Evolutionary conservation across 2,888 invertebrate species (phyloP), one percentile per base, ranked within the genome.

Genomic region (Dicyrtomina minuta): DNA sequence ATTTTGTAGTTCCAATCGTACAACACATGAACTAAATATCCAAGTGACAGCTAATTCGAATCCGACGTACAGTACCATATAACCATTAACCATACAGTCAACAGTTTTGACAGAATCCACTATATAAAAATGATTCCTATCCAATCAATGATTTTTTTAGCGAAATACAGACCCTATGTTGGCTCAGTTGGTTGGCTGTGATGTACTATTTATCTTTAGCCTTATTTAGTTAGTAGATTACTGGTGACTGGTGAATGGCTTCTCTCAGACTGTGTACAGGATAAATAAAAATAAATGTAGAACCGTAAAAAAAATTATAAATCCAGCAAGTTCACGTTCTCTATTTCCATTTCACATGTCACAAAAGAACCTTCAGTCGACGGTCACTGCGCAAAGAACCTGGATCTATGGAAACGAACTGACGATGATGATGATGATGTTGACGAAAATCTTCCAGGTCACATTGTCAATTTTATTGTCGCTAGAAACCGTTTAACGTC

Each of bases 381-480:
- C 15, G 26, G 55, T 55, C 55, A 55, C 55, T 55, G 55, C 55
- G 55, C 55, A 55, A 15, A 55, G 12, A 46, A 6, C 46, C 24
- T 53, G 24, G 24, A 13, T 53, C 13, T 53, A 6, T 17, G 5
- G 46, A 20, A 46, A 46, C 46, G 10, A 43, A 43, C 12, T 46
- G 46, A 46, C 12, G 46, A 46, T 46, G 46, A 20, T 53, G 55
- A 22, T 20, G n/a, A 26, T 22, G 26, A 55, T 24, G 55, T 24
- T 55, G 55, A 55, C 8, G 55, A 55, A 55, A 55, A 55, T 24
- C 55, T 55, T 58, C 58, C 58, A 58, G 58, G 58, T 58, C 41
- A 58, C 58, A 58, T 58, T 58, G 58, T 58, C 58, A 58, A 39
- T 58, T 58, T 55, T 27, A 55, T 55, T 55, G 55, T 55, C 55